These are phyloP conservation scores for Muscina levida DNA, from an alignment of 2,888 invertebrate genomes.

Conservation along the genomic window DNA sequence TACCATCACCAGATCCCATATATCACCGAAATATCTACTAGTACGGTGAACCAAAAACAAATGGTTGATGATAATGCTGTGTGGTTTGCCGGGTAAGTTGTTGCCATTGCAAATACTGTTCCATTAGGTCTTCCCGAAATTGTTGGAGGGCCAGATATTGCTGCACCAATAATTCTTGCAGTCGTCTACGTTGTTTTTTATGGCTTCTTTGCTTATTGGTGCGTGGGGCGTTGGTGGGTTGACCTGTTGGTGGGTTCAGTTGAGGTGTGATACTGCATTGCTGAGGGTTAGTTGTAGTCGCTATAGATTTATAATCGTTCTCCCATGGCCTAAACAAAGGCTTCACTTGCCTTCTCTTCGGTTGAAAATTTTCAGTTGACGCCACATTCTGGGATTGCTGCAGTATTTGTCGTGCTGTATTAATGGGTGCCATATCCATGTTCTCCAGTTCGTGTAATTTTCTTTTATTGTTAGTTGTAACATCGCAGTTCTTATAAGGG, in stretches of 20 bases:
- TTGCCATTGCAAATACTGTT: conserved; percentile 40
- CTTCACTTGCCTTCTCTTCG: conserved; percentile 34
- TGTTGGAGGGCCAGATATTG: conserved; percentile 65
- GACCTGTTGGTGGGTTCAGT: background rate
- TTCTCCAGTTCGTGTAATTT: conserved; percentile 12
- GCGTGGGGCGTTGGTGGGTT: conserved; percentile 58
- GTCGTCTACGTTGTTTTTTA: too few species aligned
- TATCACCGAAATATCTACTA: too few species aligned
- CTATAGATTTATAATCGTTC: background rate
- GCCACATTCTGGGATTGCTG: too few species aligned
- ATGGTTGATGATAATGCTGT: background rate
- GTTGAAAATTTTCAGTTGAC: too few species aligned
- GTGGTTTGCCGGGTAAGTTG: background rate
- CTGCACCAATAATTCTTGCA: too few species aligned
- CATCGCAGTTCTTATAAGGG: conserved; percentile 67
- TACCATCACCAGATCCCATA: too few species aligned
- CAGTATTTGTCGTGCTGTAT: background rate
- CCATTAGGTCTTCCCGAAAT: conserved; percentile 62
- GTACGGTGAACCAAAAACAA: conserved; percentile 34
- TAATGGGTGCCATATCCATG: background rate
- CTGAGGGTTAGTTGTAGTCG: too few species aligned
- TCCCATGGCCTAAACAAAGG: conserved; percentile 46
- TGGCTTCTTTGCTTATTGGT: conserved; percentile 72
- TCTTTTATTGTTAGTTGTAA: conserved; percentile 65
- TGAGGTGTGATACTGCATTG: background rate